Evolutionary conservation across 2,797 vertebrate species (phyloP), one percentile per base, ranked within the genome.

Genomic region (Steatocranus sp.): DNA sequence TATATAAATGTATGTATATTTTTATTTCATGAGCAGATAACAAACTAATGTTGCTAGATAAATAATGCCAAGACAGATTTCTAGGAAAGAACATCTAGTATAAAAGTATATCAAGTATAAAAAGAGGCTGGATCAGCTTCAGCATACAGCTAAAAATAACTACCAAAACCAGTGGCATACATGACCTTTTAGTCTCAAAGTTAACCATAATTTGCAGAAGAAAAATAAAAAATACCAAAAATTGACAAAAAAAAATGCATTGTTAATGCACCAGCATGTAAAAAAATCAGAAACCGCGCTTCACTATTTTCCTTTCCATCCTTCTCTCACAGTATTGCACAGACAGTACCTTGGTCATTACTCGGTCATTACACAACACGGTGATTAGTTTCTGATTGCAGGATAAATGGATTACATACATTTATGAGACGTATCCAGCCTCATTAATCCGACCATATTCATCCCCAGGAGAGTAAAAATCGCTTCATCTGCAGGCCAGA

Each of bases 381-480:
- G 74, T 78, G 79, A 86, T 84, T 74, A 43, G 25, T 78, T 80
- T 51, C 30, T 85, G 56, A 87, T 80, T 78, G 53, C 20, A 34
- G 73, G 70, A 84, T 78, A 89, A 88, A 87, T 76, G 34, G 76
- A 79, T 79, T 78, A 82, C 34, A 75, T 77, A 86, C 83, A 82
- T 54, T 77, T 53, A 73, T 80, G 73, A 85, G 76, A 78, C 82
- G 61, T 76, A 82, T 84, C 73, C 23, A 41, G 12, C 41, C 49
- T 82, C 76, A 77, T 85, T 54, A 88, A 81, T 93, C 81, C 78
- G 78, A 80, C 25, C 5, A 66, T 80, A 75, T 90, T 94, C 81
- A 91, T 73, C 56, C 11, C 7, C 50, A 61, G 10, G 49, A 83
- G 41, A 90, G 76, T 63, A 82, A 81, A 81, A 81, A 89, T 87